phyloP scores from a whole-genome alignment of 1,140 invertebrate species.

The Lepidurus couesii region DNA sequence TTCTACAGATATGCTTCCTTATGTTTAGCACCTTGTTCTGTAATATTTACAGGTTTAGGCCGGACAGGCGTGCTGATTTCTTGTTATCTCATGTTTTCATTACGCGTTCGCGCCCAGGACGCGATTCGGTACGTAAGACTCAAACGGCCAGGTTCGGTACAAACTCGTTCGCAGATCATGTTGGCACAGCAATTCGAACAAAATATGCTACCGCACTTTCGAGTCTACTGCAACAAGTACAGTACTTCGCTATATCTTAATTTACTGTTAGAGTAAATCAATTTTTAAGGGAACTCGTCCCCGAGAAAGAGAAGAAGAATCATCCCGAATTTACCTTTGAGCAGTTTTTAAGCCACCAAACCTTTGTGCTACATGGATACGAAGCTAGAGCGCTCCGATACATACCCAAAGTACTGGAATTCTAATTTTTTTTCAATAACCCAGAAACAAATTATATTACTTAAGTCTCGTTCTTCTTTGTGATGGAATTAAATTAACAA shows the following conservation, averaged over 20 bases:
- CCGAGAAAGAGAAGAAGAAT: constrained; percentile 49
- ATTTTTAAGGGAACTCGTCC: constrained; percentile 43
- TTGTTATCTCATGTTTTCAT: constrained; percentile 74
- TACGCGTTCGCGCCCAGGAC: constrained; percentile 67
- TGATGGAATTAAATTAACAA: not conserved
- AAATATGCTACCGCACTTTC: constrained; percentile 70
- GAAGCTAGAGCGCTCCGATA: constrained; percentile 69
- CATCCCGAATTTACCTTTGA: constrained; percentile 58
- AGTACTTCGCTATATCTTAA: constrained; percentile 43
- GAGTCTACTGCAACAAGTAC: constrained; percentile 63
- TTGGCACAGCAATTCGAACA: constrained; percentile 74
- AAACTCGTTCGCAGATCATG: constrained; percentile 72
- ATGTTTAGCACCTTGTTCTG: not conserved
- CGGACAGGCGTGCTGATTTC: constrained; percentile 80
- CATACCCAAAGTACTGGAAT: constrained; percentile 64
- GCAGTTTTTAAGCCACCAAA: constrained; percentile 66
- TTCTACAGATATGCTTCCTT: not conserved
- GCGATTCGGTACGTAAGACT: constrained; percentile 74
- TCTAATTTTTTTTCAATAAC: constrained; percentile 20
- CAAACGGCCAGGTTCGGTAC: constrained; percentile 69
- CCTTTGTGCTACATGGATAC: constrained; percentile 67
- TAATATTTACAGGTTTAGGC: constrained; percentile 58
- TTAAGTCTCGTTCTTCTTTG: not conserved
- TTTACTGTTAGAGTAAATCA: constrained; percentile 16
- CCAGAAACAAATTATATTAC: constrained; percentile 23